Conservation (phyloP, 2,113 vertebrate genomes). For the Dipodomys stephensi region DNA sequence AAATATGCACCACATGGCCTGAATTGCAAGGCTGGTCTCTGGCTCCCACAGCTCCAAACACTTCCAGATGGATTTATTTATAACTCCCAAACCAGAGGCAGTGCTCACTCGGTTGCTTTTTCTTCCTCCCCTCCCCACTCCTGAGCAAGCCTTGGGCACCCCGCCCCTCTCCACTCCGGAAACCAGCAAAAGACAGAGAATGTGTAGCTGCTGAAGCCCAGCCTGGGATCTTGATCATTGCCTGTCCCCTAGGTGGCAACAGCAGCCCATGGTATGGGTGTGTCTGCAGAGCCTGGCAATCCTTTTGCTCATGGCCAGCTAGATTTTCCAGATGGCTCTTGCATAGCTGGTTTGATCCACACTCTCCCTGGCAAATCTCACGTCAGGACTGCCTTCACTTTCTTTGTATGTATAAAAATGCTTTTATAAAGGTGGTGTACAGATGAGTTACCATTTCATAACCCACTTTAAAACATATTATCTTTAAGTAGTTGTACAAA, state of each 20-base stretch:
- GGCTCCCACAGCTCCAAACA: slow-evolving; percentile 73
- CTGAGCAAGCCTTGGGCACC: slow-evolving; percentile 35
- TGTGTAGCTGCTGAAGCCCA: slow-evolving; percentile 23
- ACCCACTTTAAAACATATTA: no score
- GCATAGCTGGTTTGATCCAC: not conserved
- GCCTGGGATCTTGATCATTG: not conserved
- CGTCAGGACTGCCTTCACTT: not conserved
- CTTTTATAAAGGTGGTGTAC: no score
- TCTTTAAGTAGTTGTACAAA: no score
- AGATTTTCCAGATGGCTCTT: not conserved
- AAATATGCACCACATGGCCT: slow-evolving; percentile 77
- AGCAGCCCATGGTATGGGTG: slow-evolving; percentile 27
- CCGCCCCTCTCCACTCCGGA: slow-evolving; percentile 62
- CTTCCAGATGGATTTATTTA: slow-evolving; percentile 80
- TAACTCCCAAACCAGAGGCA: slow-evolving; percentile 74
- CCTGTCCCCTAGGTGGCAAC: slow-evolving; percentile 72
- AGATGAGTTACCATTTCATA: no score
- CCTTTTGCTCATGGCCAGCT: not conserved
- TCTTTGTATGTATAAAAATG: no score
- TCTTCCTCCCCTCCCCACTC: slow-evolving; percentile 63
- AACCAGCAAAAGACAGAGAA: slow-evolving; percentile 71
- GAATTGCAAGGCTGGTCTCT: slow-evolving; percentile 66
- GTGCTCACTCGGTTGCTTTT: slow-evolving; percentile 21
- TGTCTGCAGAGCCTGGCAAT: not conserved
- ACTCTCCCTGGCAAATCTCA: not conserved